phyloP scores from a whole-genome alignment of 2,797 vertebrate genomes.

The Onychomys torridus region DNA sequence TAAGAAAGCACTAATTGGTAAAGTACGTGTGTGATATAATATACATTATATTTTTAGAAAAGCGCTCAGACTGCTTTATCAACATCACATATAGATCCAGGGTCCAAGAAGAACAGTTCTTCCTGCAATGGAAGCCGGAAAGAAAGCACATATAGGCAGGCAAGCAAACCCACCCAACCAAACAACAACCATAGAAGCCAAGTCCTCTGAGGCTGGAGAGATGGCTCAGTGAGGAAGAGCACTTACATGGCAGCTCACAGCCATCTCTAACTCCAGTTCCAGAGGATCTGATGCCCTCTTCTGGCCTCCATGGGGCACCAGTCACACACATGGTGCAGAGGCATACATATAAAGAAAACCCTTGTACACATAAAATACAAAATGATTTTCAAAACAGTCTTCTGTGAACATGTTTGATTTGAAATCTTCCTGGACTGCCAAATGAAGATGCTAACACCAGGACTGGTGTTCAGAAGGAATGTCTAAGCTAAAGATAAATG shows the following conservation, averaged over 20 bases:
- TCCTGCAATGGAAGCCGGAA: background rate
- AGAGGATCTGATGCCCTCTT: background rate
- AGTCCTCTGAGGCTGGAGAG: background rate
- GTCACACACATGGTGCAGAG: background rate
- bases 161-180: background rate
- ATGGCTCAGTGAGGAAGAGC: background rate
- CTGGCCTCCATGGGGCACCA: background rate
- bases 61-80: background rate
- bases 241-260: too few species aligned
- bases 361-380: background rate
- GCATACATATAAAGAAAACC: background rate
- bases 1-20: background rate
- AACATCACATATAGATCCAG: background rate
- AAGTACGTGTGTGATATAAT: background rate
- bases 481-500: background rate
- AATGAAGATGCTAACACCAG: background rate
- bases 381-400: background rate
- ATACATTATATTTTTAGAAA: background rate
- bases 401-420: background rate
- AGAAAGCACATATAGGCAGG: background rate
- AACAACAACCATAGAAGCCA: background rate
- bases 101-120: background rate
- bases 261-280: background rate
- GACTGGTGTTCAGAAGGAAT: background rate
- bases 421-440: constrained; percentile 25